These are phyloP conservation scores for Rhea americana DNA, from an alignment of 2,113 vertebrate genomes.

Conservation along the genomic window DNA sequence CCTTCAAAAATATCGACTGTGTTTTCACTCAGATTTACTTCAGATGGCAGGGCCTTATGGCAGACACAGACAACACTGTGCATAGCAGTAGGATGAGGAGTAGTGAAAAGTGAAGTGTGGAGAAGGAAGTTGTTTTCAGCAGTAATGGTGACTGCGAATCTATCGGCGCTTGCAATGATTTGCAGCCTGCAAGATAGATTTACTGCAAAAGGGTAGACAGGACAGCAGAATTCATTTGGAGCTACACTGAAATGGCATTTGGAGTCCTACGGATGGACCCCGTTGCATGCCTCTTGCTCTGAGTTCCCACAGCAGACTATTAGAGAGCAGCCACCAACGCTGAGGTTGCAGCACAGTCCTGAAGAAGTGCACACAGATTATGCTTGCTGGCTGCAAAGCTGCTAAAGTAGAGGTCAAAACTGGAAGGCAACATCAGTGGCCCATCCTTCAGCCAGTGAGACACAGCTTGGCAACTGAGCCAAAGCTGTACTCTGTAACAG, in stretches of 20 bases:
- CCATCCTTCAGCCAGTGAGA: not conserved
- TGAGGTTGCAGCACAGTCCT: accelerated
- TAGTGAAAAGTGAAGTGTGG: not conserved
- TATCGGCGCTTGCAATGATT: not conserved
- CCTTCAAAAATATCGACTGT: not conserved
- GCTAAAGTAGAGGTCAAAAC: not conserved
- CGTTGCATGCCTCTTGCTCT: not conserved
- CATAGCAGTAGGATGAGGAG: not conserved
- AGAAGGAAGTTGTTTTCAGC: not conserved
- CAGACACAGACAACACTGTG: not conserved
- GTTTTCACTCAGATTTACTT: not conserved
- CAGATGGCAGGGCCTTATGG: not conserved
- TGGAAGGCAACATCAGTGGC: not conserved
- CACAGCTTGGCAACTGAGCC: no score
- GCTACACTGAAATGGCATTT: no score
- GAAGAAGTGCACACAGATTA: not conserved
- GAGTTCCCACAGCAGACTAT: not conserved
- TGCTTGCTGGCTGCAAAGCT: no score
- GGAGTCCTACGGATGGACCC: not conserved
- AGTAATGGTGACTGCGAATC: not conserved
- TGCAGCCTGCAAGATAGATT: not conserved
- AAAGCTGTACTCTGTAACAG: not conserved
- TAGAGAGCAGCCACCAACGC: not conserved
- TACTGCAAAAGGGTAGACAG: not conserved
- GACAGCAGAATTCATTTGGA: not conserved